Evolutionary conservation across 2,113 vertebrate species (phyloP).

Genomic region (Grammomys dolichurus): DNA sequence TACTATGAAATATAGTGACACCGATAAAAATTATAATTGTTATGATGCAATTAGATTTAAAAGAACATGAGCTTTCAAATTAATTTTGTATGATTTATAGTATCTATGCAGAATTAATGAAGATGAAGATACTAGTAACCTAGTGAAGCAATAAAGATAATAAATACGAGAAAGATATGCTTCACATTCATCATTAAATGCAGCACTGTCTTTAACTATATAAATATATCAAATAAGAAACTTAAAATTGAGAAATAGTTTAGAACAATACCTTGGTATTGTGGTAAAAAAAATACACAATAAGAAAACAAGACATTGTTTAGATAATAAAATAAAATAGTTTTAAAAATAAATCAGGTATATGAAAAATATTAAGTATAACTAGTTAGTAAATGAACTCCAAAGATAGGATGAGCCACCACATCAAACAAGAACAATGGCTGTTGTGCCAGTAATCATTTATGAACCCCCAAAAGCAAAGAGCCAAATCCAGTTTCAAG

Average conservation of each 20-base stretch:
- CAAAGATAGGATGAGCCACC: not conserved
- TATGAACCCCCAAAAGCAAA: too few species aligned
- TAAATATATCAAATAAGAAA: not conserved
- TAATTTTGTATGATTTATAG: not conserved
- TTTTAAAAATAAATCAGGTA: not conserved
- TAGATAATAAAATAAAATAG: not conserved
- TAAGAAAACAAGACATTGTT: not conserved
- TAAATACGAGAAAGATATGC: not conserved
- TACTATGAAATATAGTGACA: not conserved
- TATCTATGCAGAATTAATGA: not conserved
- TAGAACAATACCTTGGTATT: not conserved
- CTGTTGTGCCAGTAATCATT: too few species aligned
- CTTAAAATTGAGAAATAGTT: not conserved
- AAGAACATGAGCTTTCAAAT: not conserved
- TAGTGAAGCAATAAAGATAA: not conserved
- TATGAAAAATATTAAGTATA: not conserved
- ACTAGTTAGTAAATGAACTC: not conserved
- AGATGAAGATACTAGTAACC: not conserved
- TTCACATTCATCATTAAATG: not conserved
- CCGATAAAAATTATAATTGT: not conserved
- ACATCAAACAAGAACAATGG: too few species aligned
- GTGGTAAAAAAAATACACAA: not conserved
- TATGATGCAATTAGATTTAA: not conserved
- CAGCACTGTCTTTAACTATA: not conserved
- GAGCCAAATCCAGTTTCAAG: too few species aligned